A percentile compares a stretch with the other conserved stretches of the same genome.
phyloP scores from a whole-genome alignment of 2,797 vertebrate species.

The Urosaurus nigricauda region DNA sequence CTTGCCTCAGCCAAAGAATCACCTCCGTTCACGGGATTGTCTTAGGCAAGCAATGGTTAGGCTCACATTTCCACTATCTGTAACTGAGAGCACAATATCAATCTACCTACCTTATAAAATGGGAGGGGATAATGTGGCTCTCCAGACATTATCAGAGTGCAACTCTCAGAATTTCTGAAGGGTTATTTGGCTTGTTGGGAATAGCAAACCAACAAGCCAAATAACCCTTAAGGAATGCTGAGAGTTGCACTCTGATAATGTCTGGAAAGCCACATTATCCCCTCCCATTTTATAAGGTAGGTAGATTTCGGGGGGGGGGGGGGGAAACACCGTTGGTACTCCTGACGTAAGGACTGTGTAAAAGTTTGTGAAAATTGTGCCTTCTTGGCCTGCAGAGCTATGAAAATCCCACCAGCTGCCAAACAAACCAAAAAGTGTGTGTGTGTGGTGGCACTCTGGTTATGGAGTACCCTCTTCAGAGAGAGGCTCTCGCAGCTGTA shows the following conservation, averaged over 20 bases:
- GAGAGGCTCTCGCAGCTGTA: background rate
- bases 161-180: no score
- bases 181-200: no score
- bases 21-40: background rate
- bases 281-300: background rate
- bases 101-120: background rate
- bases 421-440: background rate
- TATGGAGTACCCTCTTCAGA: background rate
- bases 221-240: no score
- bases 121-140: no score
- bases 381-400: background rate
- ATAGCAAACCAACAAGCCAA: no score
- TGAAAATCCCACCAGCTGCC: background rate
- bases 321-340: no score
- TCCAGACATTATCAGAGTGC: no score
- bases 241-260: no score
- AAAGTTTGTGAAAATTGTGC: background rate
- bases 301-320: no score
- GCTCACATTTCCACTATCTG: background rate
- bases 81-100: background rate
- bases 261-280: no score
- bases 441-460: no score
- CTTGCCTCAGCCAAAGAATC: background rate
- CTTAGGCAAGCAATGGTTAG: background rate
- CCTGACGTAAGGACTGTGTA: background rate